Percentiles rank a stretch among this genome's conserved stretches.
These are phyloP conservation scores for Caerostris darwini DNA, from an alignment of 1,140 invertebrate genomes.

Conservation along the genomic window DNA sequence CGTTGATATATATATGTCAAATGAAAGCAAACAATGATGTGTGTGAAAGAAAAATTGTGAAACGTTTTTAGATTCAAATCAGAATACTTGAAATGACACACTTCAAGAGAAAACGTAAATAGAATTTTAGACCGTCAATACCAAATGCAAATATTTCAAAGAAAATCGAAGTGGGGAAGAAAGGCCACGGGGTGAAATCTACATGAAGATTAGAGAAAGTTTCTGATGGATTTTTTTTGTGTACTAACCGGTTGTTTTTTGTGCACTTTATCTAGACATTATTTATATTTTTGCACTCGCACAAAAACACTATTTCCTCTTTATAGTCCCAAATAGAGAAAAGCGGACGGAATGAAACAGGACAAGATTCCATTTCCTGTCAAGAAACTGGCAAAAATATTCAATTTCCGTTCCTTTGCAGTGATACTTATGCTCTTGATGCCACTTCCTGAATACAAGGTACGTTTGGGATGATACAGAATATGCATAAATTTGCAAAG, in stretches of 20 bases:
- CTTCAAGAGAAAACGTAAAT: slow-evolving; percentile 55
- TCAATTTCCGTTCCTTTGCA: slow-evolving; percentile 64
- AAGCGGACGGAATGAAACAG: slow-evolving; percentile 7
- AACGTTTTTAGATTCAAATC: slow-evolving; percentile 63
- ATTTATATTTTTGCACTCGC: slow-evolving; percentile 36
- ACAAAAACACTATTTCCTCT: slow-evolving; percentile 41
- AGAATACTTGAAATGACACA: slow-evolving; percentile 50
- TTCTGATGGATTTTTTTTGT: slow-evolving; percentile 1
- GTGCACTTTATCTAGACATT: slow-evolving; percentile 32
- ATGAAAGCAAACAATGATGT: slow-evolving; percentile 47
- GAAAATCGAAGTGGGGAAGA: slow-evolving; percentile 52
- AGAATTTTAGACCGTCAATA: slow-evolving; percentile 50
- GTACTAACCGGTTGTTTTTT: background rate
- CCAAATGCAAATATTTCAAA: slow-evolving; percentile 16
- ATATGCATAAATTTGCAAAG: slow-evolving; percentile 60
- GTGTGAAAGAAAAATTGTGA: background rate
- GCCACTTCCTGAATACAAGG: slow-evolving; percentile 51
- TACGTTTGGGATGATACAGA: slow-evolving; percentile 3
- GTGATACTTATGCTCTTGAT: slow-evolving; percentile 41
- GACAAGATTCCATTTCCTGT: slow-evolving; percentile 57
- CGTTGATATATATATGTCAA: slow-evolving; percentile 24
- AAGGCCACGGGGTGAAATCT: slow-evolving; percentile 48
- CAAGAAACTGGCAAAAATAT: slow-evolving; percentile 58
- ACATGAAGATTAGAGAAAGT: slow-evolving; percentile 60
- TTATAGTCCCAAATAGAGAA: background rate